Conservation (phyloP, 2,113 vertebrate genomes). For the Garra rufa region DNA sequence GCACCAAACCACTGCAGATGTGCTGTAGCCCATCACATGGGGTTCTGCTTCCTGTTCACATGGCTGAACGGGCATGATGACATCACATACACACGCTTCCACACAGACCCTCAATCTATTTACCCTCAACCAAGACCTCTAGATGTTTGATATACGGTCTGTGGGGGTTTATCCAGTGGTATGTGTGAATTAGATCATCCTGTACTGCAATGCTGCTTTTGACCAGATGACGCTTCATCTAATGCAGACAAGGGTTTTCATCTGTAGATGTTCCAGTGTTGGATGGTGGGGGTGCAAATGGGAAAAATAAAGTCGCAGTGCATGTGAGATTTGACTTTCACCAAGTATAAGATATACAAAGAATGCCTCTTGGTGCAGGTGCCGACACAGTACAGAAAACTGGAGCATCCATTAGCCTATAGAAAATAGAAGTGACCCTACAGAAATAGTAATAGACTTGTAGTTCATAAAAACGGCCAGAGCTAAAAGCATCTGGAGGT, state of each 20-base stretch:
- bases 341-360: not conserved
- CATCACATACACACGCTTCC: slow-evolving; percentile 68
- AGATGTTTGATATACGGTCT: slow-evolving; percentile 8
- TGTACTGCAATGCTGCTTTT: slow-evolving; percentile 71
- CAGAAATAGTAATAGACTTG: not conserved
- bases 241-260: not conserved
- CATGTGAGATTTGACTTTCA: slow-evolving; percentile 17
- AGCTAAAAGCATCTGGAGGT: slow-evolving; percentile 13
- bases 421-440: not conserved
- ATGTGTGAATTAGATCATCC: slow-evolving; percentile 83
- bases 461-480: not conserved
- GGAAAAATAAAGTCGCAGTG: not conserved
- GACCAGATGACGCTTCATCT: slow-evolving; percentile 27
- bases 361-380: not conserved
- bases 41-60: slow-evolving; percentile 64
- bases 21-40: slow-evolving; percentile 54
- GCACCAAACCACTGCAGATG: slow-evolving; percentile 47
- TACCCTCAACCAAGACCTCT: not conserved
- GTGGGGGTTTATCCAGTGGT: slow-evolving; percentile 63
- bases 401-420: not conserved
- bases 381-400: not conserved
- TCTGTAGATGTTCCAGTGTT: not conserved
- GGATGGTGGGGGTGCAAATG: not conserved
- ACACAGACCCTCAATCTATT: slow-evolving; percentile 55
- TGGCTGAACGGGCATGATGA: slow-evolving; percentile 68